Evolutionary conservation across 2,888 invertebrate species (phyloP).

Genomic region (Dexiosoma caninum): DNA sequence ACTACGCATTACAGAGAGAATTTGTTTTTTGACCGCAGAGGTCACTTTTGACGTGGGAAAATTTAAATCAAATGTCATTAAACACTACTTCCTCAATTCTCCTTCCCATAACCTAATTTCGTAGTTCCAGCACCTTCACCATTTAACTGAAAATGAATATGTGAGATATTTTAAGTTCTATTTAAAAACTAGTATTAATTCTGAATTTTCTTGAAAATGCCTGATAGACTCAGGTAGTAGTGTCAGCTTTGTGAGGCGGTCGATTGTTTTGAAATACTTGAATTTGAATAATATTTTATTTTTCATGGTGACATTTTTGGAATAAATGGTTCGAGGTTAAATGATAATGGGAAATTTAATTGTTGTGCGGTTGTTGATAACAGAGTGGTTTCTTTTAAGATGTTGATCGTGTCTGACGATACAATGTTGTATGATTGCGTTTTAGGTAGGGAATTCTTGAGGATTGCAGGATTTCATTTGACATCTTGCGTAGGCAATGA

Average conservation of each 20-base stretch:
- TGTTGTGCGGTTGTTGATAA: background rate
- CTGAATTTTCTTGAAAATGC: conserved; percentile 10
- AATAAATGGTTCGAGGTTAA: conserved; percentile 27
- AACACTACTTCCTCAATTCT: too few species aligned
- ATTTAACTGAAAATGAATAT: conserved; percentile 31
- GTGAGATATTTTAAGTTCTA: conserved; percentile 35
- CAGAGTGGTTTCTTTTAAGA: background rate
- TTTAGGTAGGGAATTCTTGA: background rate
- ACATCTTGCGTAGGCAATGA: background rate
- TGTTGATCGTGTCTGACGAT: background rate
- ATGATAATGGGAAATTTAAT: background rate
- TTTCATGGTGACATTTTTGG: background rate
- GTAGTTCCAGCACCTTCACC: too few species aligned
- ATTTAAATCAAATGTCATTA: too few species aligned
- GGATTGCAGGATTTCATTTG: background rate
- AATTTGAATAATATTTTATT: background rate
- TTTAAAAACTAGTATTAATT: background rate
- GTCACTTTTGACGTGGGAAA: too few species aligned
- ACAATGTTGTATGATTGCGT: background rate
- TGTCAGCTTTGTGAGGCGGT: conserved; percentile 5
- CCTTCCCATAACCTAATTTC: too few species aligned
- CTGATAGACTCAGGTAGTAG: conserved; percentile 14
- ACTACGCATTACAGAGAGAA: too few species aligned
- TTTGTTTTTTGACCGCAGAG: too few species aligned
- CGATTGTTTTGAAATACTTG: background rate